phyloP scores from a whole-genome alignment of 2,888 invertebrate species.

The Saturnia pavonia region DNA sequence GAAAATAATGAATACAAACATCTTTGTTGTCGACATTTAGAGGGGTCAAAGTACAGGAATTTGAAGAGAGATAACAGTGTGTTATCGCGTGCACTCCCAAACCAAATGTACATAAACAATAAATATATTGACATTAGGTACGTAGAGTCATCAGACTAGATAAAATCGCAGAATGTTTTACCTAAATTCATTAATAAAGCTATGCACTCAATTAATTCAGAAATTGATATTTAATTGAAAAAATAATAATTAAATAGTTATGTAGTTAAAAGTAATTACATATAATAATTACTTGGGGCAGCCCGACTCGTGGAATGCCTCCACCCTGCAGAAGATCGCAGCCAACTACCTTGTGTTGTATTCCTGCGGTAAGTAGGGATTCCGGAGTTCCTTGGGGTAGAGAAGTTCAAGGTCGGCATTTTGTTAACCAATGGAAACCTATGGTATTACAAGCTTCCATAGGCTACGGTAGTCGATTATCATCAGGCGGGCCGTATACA shows the following conservation, averaged over 20 bases:
- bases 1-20: constrained; percentile 23
- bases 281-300: no score
- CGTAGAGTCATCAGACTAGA: background rate
- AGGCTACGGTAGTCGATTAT: no score
- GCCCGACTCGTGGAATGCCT: no score
- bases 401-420: no score
- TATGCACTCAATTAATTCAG: background rate
- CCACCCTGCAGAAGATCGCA: no score
- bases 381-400: no score
- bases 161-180: background rate
- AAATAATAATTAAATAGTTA: background rate
- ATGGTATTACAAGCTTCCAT: no score
- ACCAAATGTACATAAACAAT: constrained; percentile 31
- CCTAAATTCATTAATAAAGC: background rate
- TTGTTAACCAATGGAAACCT: no score
- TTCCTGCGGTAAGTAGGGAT: no score
- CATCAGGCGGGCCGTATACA: no score
- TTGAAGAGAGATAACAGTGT: constrained; percentile 49
- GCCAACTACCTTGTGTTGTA: no score
- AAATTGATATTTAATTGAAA: background rate
- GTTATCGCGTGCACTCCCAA: constrained; percentile 42
- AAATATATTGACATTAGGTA: background rate
- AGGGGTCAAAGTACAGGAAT: constrained; percentile 59
- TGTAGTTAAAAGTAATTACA: background rate
- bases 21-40: constrained; percentile 40